Conservation (phyloP, 2,888 invertebrate species). For the Synergus itoensis region DNA sequence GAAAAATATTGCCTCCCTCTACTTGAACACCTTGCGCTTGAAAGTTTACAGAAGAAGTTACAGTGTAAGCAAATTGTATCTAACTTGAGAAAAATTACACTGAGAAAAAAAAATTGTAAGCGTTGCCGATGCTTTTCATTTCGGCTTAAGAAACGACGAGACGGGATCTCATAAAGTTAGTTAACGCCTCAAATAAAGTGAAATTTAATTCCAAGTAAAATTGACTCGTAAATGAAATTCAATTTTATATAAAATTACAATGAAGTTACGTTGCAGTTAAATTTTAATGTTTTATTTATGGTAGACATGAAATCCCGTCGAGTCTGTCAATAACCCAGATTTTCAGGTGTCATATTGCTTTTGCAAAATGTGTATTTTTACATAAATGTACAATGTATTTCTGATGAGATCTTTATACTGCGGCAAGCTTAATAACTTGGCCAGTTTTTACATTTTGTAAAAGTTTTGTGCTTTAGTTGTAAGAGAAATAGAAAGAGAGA, state of each 20-base stretch:
- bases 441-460: slow-evolving; percentile 66
- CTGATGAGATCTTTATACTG: background rate
- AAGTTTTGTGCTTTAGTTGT: slow-evolving; percentile 70
- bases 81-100: slow-evolving; percentile 1
- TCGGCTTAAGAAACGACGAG: slow-evolving; percentile 49
- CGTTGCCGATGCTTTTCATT: slow-evolving; percentile 59
- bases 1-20: slow-evolving; percentile 1
- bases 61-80: slow-evolving; percentile 20
- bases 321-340: slow-evolving; percentile 47
- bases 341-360: slow-evolving; percentile 63
- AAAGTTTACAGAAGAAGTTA: background rate
- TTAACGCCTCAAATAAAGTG: slow-evolving; percentile 44
- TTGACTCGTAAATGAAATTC: background rate
- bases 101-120: slow-evolving; percentile 34
- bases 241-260: background rate
- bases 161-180: slow-evolving; percentile 55
- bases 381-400: slow-evolving; percentile 15
- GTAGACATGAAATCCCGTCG: slow-evolving; percentile 53
- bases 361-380: slow-evolving; percentile 62
- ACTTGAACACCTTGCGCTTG: slow-evolving; percentile 18
- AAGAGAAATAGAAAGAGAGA: slow-evolving; percentile 54
- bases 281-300: background rate
- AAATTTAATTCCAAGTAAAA: background rate
- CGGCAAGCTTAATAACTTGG: slow-evolving; percentile 3
- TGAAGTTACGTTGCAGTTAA: background rate